Base-by-base conservation (phyloP, 1,140 invertebrate genomes). In the Drosophila orosa region DNA sequence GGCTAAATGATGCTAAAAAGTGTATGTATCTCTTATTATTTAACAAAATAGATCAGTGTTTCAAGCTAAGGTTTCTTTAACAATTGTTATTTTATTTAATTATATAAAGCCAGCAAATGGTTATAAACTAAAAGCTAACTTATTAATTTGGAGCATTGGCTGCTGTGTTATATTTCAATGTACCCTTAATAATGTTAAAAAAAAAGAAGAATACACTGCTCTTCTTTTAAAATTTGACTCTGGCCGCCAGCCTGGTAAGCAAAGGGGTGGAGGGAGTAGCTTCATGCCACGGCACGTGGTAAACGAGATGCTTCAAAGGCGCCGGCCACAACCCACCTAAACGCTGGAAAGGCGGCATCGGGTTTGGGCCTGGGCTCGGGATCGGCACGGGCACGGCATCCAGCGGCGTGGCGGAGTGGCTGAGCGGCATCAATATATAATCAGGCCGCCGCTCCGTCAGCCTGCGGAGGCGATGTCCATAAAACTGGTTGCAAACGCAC, bases 401-500 rank as follows among this genome's bases (percentile, higher is more conserved):
- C 29, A 65, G 44, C 37, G 50, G 48, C 13, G 48, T 52, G 48
- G 48, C 50, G 13, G 31, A 35, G 50, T 22, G 50, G 50, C 24
- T 27, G 24, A 54, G 50, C 72, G 62, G 54, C 72, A 75, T 76
- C 74, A 67, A 76, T 76, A 76, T 67, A 76, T 68, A 67, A 76
- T 75, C 73, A 75, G 69, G 72, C 72, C 59, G 72, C 72, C 69
- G 58, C 39, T 62, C 54, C 44, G 71, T 40, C 71, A 74, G 74
- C 62, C 74, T 67, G 74, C 74, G 62, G 73, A 76, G 73, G 63
- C 73, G 63, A 78, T 77, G 75, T 71, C 74, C 63, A 71, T 78
- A 78, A 87, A 87, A 87, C 83, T 89, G 84, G 84, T 89, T 87
- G 80, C 79, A 89, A 80, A 87, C 83, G 79, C 79, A 87, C 83